Evolutionary conservation across 2,797 vertebrate species (phyloP).

Genomic region (Brachyalestes nurse): DNA sequence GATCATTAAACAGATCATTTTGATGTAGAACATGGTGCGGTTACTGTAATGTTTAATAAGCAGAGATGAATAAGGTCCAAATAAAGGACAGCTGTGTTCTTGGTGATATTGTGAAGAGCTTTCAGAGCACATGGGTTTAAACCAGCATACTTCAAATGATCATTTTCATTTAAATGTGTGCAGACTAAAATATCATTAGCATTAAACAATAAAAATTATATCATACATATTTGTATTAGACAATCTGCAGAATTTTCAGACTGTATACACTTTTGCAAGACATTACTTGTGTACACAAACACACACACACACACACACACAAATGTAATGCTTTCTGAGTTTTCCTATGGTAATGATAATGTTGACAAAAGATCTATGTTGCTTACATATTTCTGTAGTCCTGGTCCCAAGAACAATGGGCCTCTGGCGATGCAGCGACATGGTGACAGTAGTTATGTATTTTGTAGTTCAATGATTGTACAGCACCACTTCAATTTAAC

Average conservation of each 20-base stretch:
- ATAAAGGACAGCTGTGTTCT: neutral
- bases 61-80: neutral
- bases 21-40: no score
- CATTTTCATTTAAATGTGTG: neutral
- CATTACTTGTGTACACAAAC: no score
- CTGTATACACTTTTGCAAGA: neutral
- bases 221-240: no score
- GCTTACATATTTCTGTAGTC: conserved; percentile 43
- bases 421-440: conserved; percentile 67
- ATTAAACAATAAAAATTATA: no score
- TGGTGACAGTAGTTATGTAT: conserved; percentile 48
- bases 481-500: neutral
- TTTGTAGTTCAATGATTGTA: conserved; percentile 24
- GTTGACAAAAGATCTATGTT: neutral
- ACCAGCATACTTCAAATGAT: neutral
- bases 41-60: no score
- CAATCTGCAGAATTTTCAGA: no score
- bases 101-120: neutral
- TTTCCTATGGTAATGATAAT: neutral
- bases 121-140: neutral
- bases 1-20: no score
- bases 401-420: conserved; percentile 43
- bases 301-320: no score
- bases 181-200: no score
- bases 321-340: no score